phyloP scores from a whole-genome alignment of 2,113 vertebrate genomes.

The Erinaceus europaeus region DNA sequence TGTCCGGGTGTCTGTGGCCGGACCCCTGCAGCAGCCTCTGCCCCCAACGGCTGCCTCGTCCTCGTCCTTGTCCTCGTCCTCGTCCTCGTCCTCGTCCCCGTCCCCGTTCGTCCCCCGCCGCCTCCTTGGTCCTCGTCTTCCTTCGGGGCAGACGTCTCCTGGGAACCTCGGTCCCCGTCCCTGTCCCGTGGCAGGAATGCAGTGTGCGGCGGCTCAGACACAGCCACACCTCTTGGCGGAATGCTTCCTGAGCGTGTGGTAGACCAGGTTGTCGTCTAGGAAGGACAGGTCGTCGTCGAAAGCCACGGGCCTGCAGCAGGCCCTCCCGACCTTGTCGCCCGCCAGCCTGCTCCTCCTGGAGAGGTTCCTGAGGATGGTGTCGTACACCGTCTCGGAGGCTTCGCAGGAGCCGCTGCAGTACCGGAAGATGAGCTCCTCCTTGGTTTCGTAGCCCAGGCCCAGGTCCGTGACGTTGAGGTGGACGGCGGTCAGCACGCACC shows the following conservation, averaged over 20 bases:
- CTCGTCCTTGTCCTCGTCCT: conserved; percentile 43
- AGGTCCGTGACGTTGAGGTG: conserved; percentile 97
- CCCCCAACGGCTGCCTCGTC: conserved; percentile 64
- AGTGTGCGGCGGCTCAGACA: conserved; percentile 85
- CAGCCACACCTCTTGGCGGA: conserved; percentile 97
- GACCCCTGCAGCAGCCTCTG: conserved; percentile 67
- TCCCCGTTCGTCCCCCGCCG: conserved; percentile 12
- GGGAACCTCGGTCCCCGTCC: conserved; percentile 85
- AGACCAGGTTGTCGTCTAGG: conserved; percentile 94
- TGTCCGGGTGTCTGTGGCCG: conserved; percentile 52
- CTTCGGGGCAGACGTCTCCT: conserved; percentile 74
- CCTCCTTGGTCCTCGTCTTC: conserved; percentile 85
- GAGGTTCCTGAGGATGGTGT: conserved; percentile 98
- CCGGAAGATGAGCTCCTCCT: conserved; percentile 96
- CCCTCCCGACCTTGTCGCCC: conserved; percentile 90
- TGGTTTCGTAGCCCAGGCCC: conserved; percentile 96
- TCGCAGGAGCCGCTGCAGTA: conserved; percentile 97
- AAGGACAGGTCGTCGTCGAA: conserved; percentile 97
- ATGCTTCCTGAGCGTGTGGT: conserved; percentile 97
- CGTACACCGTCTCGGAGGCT: conserved; percentile 93
- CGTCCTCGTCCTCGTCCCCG: conserved; percentile 16
- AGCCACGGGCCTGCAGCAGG: conserved; percentile 94
- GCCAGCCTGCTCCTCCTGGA: conserved; percentile 94
- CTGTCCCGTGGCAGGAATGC: conserved; percentile 83
- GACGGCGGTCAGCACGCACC: conserved; percentile 94